Base-by-base conservation (phyloP, 2,888 invertebrate genomes). In the Drosophila siamana region DNA sequence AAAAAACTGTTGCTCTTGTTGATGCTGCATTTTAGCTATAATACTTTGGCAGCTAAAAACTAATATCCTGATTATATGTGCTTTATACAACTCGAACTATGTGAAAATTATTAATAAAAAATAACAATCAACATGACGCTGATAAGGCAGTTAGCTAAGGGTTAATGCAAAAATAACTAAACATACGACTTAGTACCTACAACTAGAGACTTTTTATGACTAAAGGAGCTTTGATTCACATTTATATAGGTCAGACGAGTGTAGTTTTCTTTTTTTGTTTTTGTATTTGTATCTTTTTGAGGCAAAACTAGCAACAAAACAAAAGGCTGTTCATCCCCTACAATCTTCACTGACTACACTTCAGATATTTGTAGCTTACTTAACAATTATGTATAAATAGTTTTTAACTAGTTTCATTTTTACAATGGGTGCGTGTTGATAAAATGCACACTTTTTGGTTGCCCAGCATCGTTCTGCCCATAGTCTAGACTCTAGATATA, bases 181-280 rank as follows among this genome's bases (percentile, higher is more conserved):
- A 66, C 38, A 55, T 76, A 83, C 69, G 61, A 69, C 80, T 86
- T 83, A 83, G 56, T 59, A 22, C 26, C 68, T 86, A 86, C 46
- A 86, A 71, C 86, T 81, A 86, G 44, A 67, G 55, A 55, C 36
- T 61, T 64, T 41, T 33, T 70, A 66, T 61, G 62, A 75, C 74
- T 85, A 85, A 88, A 85, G 86, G 88, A 87, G 87, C 83, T 84
- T 87, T 86, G 85, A 87, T 87, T 81, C 73, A 78, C 77, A 69
- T 74, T 86, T 81, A 44, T 56, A 48, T 67, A 51, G 62, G 54
- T 62, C 48, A 56, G 61, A 66, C 51, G 41, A 30, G 47, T 61
- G 19, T 51, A 62, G 59, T 43, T 51, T n/a, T 5, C n/a, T 26
- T 26, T 7, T 26, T 7, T 6, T 19, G 3, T 19, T 19, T 43